Evolutionary conservation across 2,888 invertebrate species (phyloP), one percentile per base, ranked within the genome.

Genomic region (Morinoia aosen): DNA sequence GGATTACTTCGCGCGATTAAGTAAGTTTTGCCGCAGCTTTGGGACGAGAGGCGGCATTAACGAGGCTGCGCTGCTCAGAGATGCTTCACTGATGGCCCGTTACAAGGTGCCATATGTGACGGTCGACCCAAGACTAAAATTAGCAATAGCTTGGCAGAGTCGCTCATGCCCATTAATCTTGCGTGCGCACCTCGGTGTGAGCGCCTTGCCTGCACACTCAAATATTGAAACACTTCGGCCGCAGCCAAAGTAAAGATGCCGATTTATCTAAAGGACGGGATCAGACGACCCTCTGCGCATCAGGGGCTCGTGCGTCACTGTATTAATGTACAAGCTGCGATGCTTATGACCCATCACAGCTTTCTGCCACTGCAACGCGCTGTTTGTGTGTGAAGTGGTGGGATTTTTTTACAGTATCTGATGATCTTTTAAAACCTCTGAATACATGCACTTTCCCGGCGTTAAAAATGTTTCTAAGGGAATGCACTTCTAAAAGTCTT

Each of bases 101-200:
- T 93, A 93, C 93, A 57, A 33, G 33, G 57, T 57, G 93, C 93
- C 93, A 93, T 57, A 93, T 57, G 93, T 48, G 93, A 33, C 48
- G 33, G 48, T 33, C n/a, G 93, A 93, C 57, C 57, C 33, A 58
- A 56, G 93, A 93, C 93, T 93, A 93, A 57, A 93, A 57, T 93
- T 93, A 93, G 93, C 93, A 57, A 57, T 57, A 93, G 57, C 57
- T 93, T 93, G 93, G 93, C 93, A 93, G 93, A 56, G 93, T 25
- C 58, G 57, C 93, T 48, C 58, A 93, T 93, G 93, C 93, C 56
- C 93, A 93, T 93, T 93, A 93, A 93, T 93, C 93, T 93, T 93
- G 58, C 93, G 39, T 39, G 57, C 93, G 8, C 57, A 93, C 93
- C 39, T 93, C 93, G 57, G 57, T 58, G 56, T 11, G 48, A 90